phyloP scores from a whole-genome alignment of 2,888 invertebrate species.

The Leucophora obtusa region DNA sequence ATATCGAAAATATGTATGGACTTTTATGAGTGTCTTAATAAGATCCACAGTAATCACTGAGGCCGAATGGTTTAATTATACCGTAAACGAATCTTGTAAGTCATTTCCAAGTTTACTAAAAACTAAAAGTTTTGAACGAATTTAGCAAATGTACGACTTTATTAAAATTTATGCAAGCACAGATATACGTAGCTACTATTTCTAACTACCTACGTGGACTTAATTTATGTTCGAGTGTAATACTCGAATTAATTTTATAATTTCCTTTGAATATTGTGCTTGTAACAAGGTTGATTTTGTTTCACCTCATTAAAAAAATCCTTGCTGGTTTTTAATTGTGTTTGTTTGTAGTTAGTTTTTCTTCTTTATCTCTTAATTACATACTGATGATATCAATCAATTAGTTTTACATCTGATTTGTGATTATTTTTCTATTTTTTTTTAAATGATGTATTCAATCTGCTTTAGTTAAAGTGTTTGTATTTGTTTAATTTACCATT shows the following conservation, averaged over 20 bases:
- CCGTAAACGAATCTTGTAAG: too few species aligned
- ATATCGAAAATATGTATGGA: too few species aligned
- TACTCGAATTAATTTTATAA: neutral
- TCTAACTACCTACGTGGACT: too few species aligned
- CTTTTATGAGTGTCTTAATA: too few species aligned
- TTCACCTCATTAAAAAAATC: neutral
- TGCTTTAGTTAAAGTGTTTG: slow-evolving; percentile 47
- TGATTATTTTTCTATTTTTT: neutral
- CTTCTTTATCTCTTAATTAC: slow-evolving; percentile 45
- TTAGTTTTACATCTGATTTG: slow-evolving; percentile 59
- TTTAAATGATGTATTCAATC: slow-evolving; percentile 34
- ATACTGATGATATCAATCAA: slow-evolving; percentile 53
- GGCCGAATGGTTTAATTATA: too few species aligned
- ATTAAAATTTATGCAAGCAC: too few species aligned
- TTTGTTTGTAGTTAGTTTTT: neutral
- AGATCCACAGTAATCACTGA: too few species aligned
- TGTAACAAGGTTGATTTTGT: neutral
- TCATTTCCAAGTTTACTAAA: too few species aligned
- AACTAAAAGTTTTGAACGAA: too few species aligned
- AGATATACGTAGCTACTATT: too few species aligned
- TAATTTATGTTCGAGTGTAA: too few species aligned
- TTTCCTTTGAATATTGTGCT: neutral
- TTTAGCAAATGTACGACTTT: too few species aligned
- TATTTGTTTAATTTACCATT: slow-evolving; percentile 61
- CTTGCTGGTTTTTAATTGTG: neutral